These are phyloP conservation scores for Rhingia campestris DNA, from an alignment of 2,888 invertebrate species.

Conservation along the genomic window DNA sequence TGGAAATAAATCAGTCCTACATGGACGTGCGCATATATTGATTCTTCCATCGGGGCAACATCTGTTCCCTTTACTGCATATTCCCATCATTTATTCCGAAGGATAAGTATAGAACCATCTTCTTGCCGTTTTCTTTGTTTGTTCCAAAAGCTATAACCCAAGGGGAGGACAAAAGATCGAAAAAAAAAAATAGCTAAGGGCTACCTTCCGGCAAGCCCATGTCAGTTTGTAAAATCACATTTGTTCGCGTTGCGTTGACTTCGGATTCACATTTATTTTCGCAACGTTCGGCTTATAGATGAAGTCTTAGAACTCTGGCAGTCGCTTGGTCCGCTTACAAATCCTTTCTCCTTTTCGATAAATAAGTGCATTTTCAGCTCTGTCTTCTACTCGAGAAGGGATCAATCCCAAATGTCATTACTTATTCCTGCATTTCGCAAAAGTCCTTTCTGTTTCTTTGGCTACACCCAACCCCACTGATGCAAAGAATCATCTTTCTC, in stretches of 20 bases:
- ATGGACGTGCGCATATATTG: too few species aligned
- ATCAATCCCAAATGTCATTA: slow-evolving; percentile 73
- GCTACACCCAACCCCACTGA: slow-evolving; percentile 39
- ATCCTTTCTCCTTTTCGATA: slow-evolving; percentile 65
- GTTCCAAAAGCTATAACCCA: neutral
- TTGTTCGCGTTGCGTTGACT: slow-evolving; percentile 35
- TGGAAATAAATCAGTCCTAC: too few species aligned
- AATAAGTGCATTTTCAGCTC: slow-evolving; percentile 70
- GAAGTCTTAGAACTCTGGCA: slow-evolving; percentile 13
- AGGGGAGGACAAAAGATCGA: neutral
- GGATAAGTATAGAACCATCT: neutral
- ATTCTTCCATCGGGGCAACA: neutral
- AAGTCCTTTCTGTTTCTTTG: slow-evolving; percentile 32
- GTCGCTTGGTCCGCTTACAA: slow-evolving; percentile 43
- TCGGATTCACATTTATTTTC: slow-evolving; percentile 47
- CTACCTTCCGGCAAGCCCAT: slow-evolving; percentile 11
- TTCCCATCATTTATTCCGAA: neutral
- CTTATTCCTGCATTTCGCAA: slow-evolving; percentile 62
- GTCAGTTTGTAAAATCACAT: slow-evolving; percentile 41
- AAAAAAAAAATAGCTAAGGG: neutral
- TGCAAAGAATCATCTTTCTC: slow-evolving; percentile 2
- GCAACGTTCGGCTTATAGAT: neutral
- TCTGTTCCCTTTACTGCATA: neutral
- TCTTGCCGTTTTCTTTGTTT: neutral
- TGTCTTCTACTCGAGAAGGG: slow-evolving; percentile 42